Conservation (phyloP, 37 sponge, comb jelly and placozoan species). For the Dysidea cf. avara region DNA sequence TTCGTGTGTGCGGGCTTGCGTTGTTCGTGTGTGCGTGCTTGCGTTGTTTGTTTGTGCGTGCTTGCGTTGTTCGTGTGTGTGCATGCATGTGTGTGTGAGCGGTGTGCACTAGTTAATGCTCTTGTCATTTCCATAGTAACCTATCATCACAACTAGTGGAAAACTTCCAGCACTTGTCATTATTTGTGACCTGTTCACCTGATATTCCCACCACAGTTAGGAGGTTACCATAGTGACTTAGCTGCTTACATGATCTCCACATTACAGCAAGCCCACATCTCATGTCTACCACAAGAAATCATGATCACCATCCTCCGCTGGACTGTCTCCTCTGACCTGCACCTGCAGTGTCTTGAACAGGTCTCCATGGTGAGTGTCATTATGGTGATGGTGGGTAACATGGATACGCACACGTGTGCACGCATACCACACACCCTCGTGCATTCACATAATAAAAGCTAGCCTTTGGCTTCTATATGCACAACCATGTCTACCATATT, state of each 20-base stretch:
- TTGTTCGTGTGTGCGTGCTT: slow-evolving; percentile 3
- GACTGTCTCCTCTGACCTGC: slow-evolving; percentile 67
- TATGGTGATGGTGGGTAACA: too few species aligned
- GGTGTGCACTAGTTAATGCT: too few species aligned
- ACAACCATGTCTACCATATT: too few species aligned
- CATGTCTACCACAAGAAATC: slow-evolving; percentile 66
- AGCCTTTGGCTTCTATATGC: too few species aligned
- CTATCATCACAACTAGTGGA: background rate
- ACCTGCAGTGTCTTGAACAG: slow-evolving; percentile 66
- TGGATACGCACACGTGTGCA: too few species aligned
- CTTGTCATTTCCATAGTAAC: too few species aligned
- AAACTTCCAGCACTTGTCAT: slow-evolving; percentile 2
- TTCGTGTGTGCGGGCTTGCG: too few species aligned
- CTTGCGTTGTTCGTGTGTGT: background rate
- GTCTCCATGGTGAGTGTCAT: slow-evolving; percentile 49
- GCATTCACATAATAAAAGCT: too few species aligned
- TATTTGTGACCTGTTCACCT: slow-evolving; percentile 1
- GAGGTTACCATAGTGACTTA: too few species aligned
- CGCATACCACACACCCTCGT: too few species aligned
- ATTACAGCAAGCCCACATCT: slow-evolving; percentile 62
- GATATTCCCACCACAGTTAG: slow-evolving; percentile 11
- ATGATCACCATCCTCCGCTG: slow-evolving; percentile 52
- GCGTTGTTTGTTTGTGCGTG: slow-evolving; percentile 1
- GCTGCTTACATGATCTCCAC: background rate
- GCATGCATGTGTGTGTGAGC: background rate